Evolutionary conservation across 2,113 vertebrate species (phyloP).

Genomic region (Calidris pugnax): DNA sequence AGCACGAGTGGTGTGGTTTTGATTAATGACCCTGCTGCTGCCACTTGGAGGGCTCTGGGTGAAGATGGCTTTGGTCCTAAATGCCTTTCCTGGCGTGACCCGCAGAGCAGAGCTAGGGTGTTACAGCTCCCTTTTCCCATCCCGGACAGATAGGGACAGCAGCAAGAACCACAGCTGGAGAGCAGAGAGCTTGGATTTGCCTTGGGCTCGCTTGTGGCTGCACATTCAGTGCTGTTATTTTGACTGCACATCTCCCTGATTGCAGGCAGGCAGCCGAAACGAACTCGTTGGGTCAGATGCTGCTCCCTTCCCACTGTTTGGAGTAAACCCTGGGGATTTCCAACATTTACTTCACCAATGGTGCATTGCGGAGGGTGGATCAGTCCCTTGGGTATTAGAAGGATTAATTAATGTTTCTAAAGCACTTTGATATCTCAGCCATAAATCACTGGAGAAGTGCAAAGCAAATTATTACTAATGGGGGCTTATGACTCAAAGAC

Average conservation of each 20-base stretch:
- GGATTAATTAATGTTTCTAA: conserved; percentile 68
- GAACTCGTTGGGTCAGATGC: neutral
- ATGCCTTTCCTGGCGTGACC: neutral
- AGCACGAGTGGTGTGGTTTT: neutral
- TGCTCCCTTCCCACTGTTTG: neutral
- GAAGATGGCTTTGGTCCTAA: neutral
- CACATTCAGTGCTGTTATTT: neutral
- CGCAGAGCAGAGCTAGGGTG: neutral
- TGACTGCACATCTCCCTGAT: neutral
- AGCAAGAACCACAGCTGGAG: neutral
- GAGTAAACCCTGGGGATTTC: conserved; percentile 35
- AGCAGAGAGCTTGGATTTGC: neutral
- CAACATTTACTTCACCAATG: conserved; percentile 27
- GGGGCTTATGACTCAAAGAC: conserved; percentile 66
- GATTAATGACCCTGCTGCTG: neutral
- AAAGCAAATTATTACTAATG: conserved; percentile 70
- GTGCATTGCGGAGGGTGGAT: conserved; percentile 35
- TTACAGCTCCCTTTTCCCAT: neutral
- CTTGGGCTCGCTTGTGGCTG: neutral
- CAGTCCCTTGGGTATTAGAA: conserved; percentile 51
- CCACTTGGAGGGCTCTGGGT: neutral
- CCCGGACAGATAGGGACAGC: accelerated
- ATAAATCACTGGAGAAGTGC: conserved; percentile 65
- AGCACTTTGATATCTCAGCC: conserved; percentile 64
- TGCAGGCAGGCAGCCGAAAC: neutral